phyloP scores from a whole-genome alignment of 2,888 invertebrate species.

The Anoncus sp. region DNA sequence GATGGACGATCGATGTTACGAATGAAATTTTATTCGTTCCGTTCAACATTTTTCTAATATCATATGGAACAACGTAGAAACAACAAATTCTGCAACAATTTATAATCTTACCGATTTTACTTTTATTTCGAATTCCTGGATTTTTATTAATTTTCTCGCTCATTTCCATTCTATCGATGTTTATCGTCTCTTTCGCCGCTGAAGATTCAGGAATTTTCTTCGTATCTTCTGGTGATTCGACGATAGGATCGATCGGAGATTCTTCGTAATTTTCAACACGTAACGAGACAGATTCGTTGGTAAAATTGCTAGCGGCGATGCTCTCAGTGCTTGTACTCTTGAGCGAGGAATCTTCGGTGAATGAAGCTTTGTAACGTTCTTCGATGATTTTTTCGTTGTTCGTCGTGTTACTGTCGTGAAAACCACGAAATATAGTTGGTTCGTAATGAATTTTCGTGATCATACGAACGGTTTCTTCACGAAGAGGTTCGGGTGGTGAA shows the following conservation, averaged over 20 bases:
- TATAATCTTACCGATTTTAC: conserved; percentile 29
- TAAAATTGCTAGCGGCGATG: conserved; percentile 27
- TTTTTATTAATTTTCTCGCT: background rate
- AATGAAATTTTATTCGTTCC: conserved; percentile 20
- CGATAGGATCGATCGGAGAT: background rate
- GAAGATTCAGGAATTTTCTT: background rate
- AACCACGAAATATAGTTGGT: conserved; percentile 49
- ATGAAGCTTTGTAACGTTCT: conserved; percentile 40
- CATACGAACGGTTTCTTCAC: conserved; percentile 60
- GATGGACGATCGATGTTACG: conserved; percentile 2
- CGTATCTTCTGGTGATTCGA: background rate
- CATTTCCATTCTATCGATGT: background rate
- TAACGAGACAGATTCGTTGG: conserved; percentile 37
- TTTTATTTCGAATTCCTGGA: background rate
- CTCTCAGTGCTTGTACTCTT: conserved; percentile 54
- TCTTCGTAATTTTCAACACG: conserved; percentile 34
- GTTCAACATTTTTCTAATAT: conserved; percentile 8
- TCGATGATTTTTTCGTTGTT: conserved; percentile 25
- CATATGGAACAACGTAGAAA: background rate
- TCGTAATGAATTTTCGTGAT: conserved; percentile 58
- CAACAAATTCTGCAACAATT: conserved; percentile 1
- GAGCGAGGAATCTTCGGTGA: conserved; percentile 47
- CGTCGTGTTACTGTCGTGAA: conserved; percentile 14
- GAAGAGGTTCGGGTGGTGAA: conserved; percentile 14
- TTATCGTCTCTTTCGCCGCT: background rate